Percentiles rank a stretch among this genome's conserved stretches.
phyloP scores from a whole-genome alignment of 2,113 vertebrate species.

The Hippocampus barbouri region DNA sequence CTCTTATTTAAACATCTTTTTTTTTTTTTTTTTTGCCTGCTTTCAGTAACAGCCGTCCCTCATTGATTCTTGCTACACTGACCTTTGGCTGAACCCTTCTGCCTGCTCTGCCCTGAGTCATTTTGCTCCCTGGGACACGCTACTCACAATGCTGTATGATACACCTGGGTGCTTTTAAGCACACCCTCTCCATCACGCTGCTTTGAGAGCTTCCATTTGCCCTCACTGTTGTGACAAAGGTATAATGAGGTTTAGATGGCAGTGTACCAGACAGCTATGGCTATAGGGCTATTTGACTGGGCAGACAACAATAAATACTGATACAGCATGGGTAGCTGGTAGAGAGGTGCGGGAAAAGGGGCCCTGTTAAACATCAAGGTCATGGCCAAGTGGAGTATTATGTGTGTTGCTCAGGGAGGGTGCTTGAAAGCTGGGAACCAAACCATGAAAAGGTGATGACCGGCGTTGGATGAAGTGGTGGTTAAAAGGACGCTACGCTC shows the following conservation, averaged over 20 bases:
- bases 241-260: constrained; percentile 77
- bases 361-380: constrained; percentile 67
- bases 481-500: constrained; percentile 36
- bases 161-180: constrained; percentile 76
- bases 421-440: constrained; percentile 25
- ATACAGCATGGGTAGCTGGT: constrained; percentile 38
- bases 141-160: constrained; percentile 67
- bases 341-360: constrained; percentile 38
- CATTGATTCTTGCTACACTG: constrained; percentile 62
- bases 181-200: constrained; percentile 69
- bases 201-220: constrained; percentile 75
- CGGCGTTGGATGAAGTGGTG: constrained; percentile 27
- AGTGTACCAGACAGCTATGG: constrained; percentile 62
- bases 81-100: constrained; percentile 70
- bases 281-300: constrained; percentile 65
- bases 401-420: constrained; percentile 58
- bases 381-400: constrained; percentile 53
- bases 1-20: constrained; percentile 48
- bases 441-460: constrained; percentile 19
- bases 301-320: constrained; percentile 71
- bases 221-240: constrained; percentile 69
- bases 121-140: constrained; percentile 55
- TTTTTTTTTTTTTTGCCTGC: constrained; percentile 31
- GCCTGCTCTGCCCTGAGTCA: constrained; percentile 51
- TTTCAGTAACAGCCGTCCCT: constrained; percentile 47